These are phyloP conservation scores for Coremacera marginata DNA, from an alignment of 2,888 invertebrate species.

Conservation along the genomic window DNA sequence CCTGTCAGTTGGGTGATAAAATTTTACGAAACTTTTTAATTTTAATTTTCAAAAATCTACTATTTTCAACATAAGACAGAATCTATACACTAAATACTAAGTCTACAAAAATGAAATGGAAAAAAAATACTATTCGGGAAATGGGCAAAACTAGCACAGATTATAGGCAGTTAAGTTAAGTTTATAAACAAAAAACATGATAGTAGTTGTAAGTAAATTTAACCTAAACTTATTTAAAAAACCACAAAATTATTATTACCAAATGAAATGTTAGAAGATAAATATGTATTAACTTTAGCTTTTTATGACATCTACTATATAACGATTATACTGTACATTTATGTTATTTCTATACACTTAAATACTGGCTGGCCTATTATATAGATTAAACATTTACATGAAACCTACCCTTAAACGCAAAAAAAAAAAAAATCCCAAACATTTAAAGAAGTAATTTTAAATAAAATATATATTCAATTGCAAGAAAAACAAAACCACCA, in stretches of 20 bases:
- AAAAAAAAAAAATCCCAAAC: neutral
- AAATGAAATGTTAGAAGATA: too few relatives aligned
- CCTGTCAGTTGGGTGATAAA: conserved; percentile 70
- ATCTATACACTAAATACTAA: too few relatives aligned
- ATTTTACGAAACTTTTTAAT: conserved; percentile 23
- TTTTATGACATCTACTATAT: conserved; percentile 28
- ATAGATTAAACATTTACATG: conserved; percentile 2
- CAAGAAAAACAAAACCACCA: conserved; percentile 17
- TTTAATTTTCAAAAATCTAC: neutral
- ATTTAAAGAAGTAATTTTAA: conserved; percentile 21
- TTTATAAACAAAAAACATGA: neutral
- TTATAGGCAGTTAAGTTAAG: neutral
- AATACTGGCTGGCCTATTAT: conserved; percentile 9
- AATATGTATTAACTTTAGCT: conserved; percentile 1
- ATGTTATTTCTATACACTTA: conserved; percentile 41
- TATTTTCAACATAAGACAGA: neutral
- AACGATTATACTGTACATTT: conserved; percentile 44
- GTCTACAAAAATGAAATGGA: too few relatives aligned
- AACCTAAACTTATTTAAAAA: neutral
- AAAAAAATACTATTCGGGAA: neutral
- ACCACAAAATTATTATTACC: too few relatives aligned
- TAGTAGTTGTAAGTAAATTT: neutral
- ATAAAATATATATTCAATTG: conserved; percentile 24
- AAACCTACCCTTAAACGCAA: neutral
- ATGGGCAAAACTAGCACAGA: neutral